Evolutionary conservation across 1,140 invertebrate genomes (phyloP), one percentile per base, ranked within the genome.

Genomic region (Trichonephila clavipes): DNA sequence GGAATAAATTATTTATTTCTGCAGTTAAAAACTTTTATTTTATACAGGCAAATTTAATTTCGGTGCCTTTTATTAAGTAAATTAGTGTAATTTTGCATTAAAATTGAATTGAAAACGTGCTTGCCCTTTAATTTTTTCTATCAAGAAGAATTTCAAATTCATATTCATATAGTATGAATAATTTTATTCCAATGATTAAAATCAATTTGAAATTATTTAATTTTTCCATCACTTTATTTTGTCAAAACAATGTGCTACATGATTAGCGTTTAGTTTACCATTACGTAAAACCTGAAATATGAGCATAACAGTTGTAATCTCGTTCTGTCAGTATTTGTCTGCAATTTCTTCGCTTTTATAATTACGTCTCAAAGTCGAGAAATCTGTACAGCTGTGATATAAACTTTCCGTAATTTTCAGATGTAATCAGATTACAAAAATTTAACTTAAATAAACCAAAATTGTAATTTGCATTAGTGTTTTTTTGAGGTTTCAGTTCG

Each of bases 401-500:
- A 19, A 19, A 34, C 18, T 18, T 18, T 6, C 18, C 18, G 4
- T 77, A 77, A 40, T 77, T 40, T 14, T 4, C 72, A 77, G 72
- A 77, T 77, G 72, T 77, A 40, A 77, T 77, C 28, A 77, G 72
- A 19, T 85, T 12, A 24, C 0, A n/a, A 85, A 6, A 85, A n/a
- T 24, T 58, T 58, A 59, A 28, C 21, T 24, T 21, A 58, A 34
- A 28, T 3, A 19, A 24, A 34, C 10, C 24, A 34, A 59, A 61
- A 62, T 61, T 62, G 19, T 14, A 24, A 88, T 64, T 88, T 88
- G 61, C 87, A 51, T 66, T 69, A 44, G 87, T 40, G 40, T 69
- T 66, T 88, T 28, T 34, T 18, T 64, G 66, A 88, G 87, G 59
- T 14, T 69, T 88, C 12, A 34, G 61, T 88, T n/a, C 14, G 24